Evolutionary conservation across 2,113 vertebrate species (phyloP).

Genomic region (Poecilia latipinna): DNA sequence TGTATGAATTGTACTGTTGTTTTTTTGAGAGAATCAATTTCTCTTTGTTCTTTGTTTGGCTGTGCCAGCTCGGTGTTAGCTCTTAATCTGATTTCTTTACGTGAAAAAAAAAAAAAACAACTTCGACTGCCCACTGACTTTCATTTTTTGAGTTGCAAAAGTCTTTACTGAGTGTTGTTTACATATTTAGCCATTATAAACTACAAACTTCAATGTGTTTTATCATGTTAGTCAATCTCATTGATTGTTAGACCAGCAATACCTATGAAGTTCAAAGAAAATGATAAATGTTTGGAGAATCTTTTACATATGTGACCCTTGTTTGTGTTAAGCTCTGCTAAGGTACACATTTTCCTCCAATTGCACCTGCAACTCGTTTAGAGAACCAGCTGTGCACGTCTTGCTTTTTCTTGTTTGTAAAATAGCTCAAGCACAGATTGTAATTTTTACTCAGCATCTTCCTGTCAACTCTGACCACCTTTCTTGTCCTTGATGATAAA

Average conservation of each 20-base stretch:
- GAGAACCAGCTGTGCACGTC: not conserved
- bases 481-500: not conserved
- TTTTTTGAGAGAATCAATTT: not conserved
- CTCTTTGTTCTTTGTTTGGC: constrained; percentile 16
- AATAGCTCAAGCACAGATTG: not conserved
- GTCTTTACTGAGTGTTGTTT: too few relatives aligned
- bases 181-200: too few relatives aligned
- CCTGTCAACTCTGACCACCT: not conserved
- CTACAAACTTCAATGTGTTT: too few relatives aligned
- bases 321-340: too few relatives aligned
- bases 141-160: too few relatives aligned
- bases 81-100: constrained; percentile 36
- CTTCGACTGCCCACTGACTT: too few relatives aligned
- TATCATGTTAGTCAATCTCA: too few relatives aligned
- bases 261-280: too few relatives aligned
- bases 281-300: too few relatives aligned
- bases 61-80: not conserved
- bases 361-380: not conserved
- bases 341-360: not conserved
- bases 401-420: not conserved
- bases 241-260: too few relatives aligned
- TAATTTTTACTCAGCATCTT: not conserved
- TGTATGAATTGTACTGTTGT: not conserved
- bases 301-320: too few relatives aligned
- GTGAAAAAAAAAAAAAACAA: not conserved